phyloP scores from a whole-genome alignment of 2,888 invertebrate genomes.

The Cosmia trapezina region DNA sequence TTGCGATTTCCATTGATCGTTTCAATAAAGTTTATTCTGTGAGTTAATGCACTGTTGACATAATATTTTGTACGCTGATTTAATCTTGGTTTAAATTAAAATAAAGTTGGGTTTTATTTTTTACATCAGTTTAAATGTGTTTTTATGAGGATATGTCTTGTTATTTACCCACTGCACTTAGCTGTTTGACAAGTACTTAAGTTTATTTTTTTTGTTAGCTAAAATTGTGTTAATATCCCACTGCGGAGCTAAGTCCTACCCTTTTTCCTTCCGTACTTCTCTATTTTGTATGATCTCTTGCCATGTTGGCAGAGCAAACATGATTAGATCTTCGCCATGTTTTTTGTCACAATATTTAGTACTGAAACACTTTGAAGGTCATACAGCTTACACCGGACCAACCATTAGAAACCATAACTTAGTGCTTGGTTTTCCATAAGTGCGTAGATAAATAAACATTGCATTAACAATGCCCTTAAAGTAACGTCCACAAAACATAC shows the following conservation, averaged over 20 bases:
- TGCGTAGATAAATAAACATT: neutral
- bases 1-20: constrained; percentile 23
- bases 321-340: no score
- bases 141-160: neutral
- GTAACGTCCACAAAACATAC: neutral
- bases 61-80: constrained; percentile 31
- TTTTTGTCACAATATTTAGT: no score
- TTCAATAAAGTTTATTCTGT: constrained; percentile 34
- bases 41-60: constrained; percentile 37
- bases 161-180: neutral
- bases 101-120: neutral
- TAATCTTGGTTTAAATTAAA: constrained; percentile 19
- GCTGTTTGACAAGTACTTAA: neutral
- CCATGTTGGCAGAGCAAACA: no score
- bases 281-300: no score
- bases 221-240: no score
- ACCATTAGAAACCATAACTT: neutral
- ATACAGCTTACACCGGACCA: no score
- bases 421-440: neutral
- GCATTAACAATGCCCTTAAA: neutral
- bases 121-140: neutral
- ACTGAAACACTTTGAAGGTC: no score
- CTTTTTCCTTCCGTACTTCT: no score
- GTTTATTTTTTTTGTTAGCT: no score
- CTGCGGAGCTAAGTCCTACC: no score